phyloP scores from a whole-genome alignment of 2,888 invertebrate species.

The Petrophora chlorosata region DNA sequence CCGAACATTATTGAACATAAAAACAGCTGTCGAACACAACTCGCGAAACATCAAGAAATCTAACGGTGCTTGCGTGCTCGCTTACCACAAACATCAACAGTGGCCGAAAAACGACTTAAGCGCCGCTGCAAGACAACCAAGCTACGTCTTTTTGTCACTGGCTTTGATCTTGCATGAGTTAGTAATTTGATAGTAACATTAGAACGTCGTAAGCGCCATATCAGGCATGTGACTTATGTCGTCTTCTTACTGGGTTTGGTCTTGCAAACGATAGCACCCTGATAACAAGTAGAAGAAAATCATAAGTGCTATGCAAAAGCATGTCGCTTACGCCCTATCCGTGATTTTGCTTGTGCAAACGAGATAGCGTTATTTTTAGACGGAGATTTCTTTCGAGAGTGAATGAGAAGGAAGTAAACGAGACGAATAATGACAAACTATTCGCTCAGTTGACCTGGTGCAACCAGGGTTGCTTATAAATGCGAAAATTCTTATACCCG shows the following conservation, averaged over 20 bases:
- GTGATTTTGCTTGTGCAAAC: neutral
- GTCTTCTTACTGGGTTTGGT: neutral
- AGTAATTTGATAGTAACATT: neutral
- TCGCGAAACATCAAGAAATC: constrained; percentile 7
- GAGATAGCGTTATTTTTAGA: neutral
- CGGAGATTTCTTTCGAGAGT: neutral
- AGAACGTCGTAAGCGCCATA: neutral
- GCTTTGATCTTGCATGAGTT: neutral
- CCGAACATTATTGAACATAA: neutral
- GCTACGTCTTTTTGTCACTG: neutral
- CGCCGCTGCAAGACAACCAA: neutral
- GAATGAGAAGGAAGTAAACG: neutral
- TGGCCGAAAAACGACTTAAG: neutral
- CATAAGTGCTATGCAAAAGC: neutral
- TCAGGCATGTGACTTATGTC: neutral
- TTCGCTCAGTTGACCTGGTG: too few species aligned
- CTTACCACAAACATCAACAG: neutral
- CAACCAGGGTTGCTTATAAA: too few species aligned
- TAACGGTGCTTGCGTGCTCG: constrained; percentile 1
- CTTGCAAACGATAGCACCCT: neutral
- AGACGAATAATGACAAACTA: constrained; percentile 11
- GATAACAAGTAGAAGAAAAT: neutral
- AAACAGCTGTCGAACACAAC: constrained; percentile 1
- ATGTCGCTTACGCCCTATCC: neutral
- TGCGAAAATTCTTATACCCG: too few species aligned